phyloP scores from a whole-genome alignment of 2,797 vertebrate genomes.

The Cheirogaleus major region DNA sequence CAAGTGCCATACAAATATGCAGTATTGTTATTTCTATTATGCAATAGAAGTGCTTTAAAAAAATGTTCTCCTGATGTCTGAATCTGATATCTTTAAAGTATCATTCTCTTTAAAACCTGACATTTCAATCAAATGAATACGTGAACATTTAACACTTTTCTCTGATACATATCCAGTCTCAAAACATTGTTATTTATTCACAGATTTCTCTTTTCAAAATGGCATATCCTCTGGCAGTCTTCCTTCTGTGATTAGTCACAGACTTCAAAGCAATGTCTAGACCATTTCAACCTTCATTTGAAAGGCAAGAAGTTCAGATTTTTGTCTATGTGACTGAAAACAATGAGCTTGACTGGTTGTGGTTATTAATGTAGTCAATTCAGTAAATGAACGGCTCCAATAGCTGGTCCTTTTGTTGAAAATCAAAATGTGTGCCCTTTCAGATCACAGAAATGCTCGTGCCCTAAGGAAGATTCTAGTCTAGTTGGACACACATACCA shows the following conservation, averaged over 20 bases:
- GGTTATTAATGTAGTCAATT: background rate
- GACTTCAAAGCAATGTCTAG: background rate
- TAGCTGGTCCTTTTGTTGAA: background rate
- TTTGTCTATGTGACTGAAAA: background rate
- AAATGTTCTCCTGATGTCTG: background rate
- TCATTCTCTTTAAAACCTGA: constrained; percentile 21
- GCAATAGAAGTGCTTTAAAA: background rate
- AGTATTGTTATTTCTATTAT: constrained; percentile 10
- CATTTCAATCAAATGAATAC: constrained; percentile 13
- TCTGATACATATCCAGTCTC: background rate
- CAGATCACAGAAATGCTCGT: background rate
- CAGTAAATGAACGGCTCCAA: background rate
- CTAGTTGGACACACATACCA: background rate
- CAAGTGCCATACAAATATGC: background rate
- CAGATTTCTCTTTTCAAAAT: constrained; percentile 25
- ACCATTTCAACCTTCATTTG: background rate
- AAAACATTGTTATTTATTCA: constrained; percentile 8
- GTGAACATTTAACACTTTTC: constrained; percentile 8
- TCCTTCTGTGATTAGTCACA: constrained; percentile 1
- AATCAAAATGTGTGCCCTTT: background rate
- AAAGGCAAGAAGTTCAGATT: background rate
- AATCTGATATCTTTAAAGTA: background rate
- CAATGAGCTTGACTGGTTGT: background rate
- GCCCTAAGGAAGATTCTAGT: background rate
- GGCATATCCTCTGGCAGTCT: background rate